These are phyloP conservation scores for Botia almorhae DNA, from an alignment of 2,797 vertebrate species.

Conservation along the genomic window DNA sequence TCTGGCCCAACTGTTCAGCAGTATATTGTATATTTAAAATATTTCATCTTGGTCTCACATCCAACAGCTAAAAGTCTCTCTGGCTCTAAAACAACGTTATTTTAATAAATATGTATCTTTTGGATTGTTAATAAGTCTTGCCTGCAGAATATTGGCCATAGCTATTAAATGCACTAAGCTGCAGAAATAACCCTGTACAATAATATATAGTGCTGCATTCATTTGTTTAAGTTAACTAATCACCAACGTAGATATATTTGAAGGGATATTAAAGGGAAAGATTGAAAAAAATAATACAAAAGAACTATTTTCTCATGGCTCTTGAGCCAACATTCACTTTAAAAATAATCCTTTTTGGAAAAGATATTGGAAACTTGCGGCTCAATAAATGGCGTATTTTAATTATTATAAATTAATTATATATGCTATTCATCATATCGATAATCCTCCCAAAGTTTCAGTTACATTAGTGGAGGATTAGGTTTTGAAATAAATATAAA, in stretches of 20 bases:
- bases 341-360: background rate
- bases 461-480: background rate
- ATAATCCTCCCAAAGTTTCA: no score
- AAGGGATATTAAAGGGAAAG: no score
- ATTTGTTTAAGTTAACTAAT: background rate
- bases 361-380: background rate
- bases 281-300: background rate
- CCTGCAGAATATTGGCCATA: conserved; percentile 18
- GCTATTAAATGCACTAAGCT: background rate
- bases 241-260: background rate
- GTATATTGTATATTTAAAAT: background rate
- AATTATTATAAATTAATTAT: background rate
- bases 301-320: background rate
- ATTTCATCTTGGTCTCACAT: background rate
- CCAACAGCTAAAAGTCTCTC: conserved; percentile 19
- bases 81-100: conserved; percentile 8
- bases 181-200: background rate
- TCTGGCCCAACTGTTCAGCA: background rate
- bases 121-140: conserved; percentile 2
- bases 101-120: conserved; percentile 1
- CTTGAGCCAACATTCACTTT: conserved; percentile 10
- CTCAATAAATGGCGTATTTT: background rate
- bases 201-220: background rate
- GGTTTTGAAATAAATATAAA: background rate
- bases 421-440: background rate